Base-by-base conservation (phyloP, 2,113 vertebrate genomes). In the Raja brachyura region DNA sequence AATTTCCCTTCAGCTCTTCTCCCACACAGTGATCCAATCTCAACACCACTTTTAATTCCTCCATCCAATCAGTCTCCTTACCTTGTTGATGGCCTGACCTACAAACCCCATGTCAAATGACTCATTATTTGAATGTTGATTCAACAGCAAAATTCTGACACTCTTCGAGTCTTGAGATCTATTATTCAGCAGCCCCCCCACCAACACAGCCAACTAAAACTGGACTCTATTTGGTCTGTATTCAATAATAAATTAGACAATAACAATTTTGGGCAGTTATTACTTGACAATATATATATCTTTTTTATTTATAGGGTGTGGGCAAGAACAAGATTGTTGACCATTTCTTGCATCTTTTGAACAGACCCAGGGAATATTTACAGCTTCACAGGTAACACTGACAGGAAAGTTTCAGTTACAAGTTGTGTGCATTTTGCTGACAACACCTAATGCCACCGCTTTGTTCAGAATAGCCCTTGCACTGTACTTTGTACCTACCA, bases 291-390 rank as follows among this genome's bases (percentile, higher is more conserved):
- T 92, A 39, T 20, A 13, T 1, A 1, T 13, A 18, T 56, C 39
- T 93, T 93, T 95, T 75, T 94, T 78, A 95, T 93, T 79, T 31
- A 20, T 20, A 99, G 99, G 99, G 99, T 11, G 99, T 99, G 22
- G 99, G 99, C 59, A 99, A 99, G 94, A 99, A 99, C 95, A 99
- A 99, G 95, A 96, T 99, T 75, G 98, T 98, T 93, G 99, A 99
- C 95, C 95, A 98, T 94, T 99, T 99, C 93, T 97, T 99, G 94
- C 98, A 99, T 92, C 97, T 99, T 59, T 96, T 99, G 94, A 99
- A 99, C 95, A 97, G 98, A 93, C 98, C 98, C 18, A 97, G 99
- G 95, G 99, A 99, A 94, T 99, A 99, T 95, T 97, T 99, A 13
- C 99, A 99, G 88, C 96, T 99, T 61, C 99, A 99, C 95, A 97